phyloP scores from a whole-genome alignment of 2,888 invertebrate species.

The Amitus sp. region DNA sequence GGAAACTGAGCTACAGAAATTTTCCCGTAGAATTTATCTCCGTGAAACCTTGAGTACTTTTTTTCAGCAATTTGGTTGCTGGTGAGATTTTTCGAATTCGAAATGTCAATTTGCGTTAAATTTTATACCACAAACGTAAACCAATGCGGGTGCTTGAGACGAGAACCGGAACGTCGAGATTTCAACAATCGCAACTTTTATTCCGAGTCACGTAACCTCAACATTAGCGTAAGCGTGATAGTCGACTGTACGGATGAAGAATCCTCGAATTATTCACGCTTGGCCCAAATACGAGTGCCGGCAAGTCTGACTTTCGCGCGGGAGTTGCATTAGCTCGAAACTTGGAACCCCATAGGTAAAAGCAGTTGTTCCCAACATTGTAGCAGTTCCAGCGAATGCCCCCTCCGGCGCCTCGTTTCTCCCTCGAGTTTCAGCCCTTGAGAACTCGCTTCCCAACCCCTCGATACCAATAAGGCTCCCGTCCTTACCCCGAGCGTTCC shows the following conservation, averaged over 20 bases:
- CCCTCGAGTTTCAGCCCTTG: conserved; percentile 53
- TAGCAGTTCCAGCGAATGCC: too few relatives aligned
- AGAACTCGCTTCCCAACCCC: conserved; percentile 56
- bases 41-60: too few relatives aligned
- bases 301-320: conserved; percentile 28
- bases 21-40: too few relatives aligned
- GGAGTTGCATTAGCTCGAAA: conserved; percentile 37
- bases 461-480: conserved; percentile 59
- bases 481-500: conserved; percentile 35
- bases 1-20: too few relatives aligned
- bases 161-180: too few relatives aligned
- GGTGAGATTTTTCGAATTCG: too few relatives aligned
- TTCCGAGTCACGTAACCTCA: neutral
- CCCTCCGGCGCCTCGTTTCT: conserved; percentile 55
- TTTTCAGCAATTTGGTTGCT: too few relatives aligned
- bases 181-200: too few relatives aligned
- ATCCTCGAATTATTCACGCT: conserved; percentile 29
- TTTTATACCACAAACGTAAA: too few relatives aligned
- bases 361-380: conserved; percentile 56
- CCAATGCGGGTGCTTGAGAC: too few relatives aligned
- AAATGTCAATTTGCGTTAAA: too few relatives aligned
- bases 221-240: neutral
- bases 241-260: conserved; percentile 20
- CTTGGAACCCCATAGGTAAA: conserved; percentile 52
- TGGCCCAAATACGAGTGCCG: conserved; percentile 29